Evolutionary conservation across 2,113 vertebrate species (phyloP).

Genomic region (Centropristis striata): DNA sequence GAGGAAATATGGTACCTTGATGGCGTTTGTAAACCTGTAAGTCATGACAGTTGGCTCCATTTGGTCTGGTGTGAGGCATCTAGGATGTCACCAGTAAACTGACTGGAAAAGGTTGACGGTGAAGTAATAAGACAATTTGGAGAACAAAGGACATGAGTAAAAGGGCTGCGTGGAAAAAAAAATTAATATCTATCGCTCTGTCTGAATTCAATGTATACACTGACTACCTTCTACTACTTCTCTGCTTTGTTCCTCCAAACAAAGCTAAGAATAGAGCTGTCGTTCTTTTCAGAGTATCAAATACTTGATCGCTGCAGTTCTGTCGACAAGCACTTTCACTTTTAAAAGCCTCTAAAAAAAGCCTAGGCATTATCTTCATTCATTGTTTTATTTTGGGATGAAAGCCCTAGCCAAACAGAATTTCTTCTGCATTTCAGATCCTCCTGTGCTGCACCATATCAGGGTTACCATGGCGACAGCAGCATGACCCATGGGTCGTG

Average conservation of each 20-base stretch:
- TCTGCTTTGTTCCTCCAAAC: neutral
- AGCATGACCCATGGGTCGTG: constrained; percentile 47
- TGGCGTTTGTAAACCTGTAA: too few relatives aligned
- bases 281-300: neutral
- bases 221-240: neutral
- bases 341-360: neutral
- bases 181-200: neutral
- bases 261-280: neutral
- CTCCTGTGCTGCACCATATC: constrained; percentile 58
- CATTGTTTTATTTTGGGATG: neutral
- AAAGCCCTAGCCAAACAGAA: neutral
- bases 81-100: too few relatives aligned
- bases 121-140: too few relatives aligned
- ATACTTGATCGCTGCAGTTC: neutral
- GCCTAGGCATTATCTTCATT: neutral
- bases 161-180: too few relatives aligned
- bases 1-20: too few relatives aligned
- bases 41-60: too few relatives aligned
- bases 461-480: constrained; percentile 63
- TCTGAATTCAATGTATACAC: neutral
- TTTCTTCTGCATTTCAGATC: constrained; percentile 76
- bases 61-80: too few relatives aligned
- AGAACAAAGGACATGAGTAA: too few relatives aligned
- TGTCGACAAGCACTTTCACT: neutral
- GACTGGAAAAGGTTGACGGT: too few relatives aligned